phyloP scores from a whole-genome alignment of 30 jellyfish, hydroid and myxozoan species.

The Cassiopea andromeda region DNA sequence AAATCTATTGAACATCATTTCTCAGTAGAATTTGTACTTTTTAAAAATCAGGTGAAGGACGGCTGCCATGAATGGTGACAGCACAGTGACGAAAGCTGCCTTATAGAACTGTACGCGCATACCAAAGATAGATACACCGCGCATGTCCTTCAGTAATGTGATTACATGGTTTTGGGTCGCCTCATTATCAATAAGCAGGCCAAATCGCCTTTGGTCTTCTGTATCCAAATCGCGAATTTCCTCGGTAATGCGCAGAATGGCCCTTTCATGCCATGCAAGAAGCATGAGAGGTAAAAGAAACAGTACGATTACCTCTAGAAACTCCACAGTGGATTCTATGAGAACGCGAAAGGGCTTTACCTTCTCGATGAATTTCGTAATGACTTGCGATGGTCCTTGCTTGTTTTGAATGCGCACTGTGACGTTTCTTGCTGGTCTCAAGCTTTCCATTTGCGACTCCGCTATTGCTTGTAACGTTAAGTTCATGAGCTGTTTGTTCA shows the following conservation, averaged over 20 bases:
- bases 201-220: conserved; percentile 54
- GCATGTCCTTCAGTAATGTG: conserved; percentile 26
- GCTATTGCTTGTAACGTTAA: conserved; percentile 13
- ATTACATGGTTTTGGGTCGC: conserved; percentile 16
- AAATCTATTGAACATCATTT: no score
- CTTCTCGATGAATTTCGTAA: neutral
- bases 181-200: conserved; percentile 36
- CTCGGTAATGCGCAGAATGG: conserved; percentile 48
- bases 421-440: conserved; percentile 2
- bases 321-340: conserved; percentile 14
- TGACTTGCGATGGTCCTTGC: conserved; percentile 6
- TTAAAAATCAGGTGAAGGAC: conserved; percentile 47
- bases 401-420: neutral
- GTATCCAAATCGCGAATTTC: conserved; percentile 53
- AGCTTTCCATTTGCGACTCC: conserved; percentile 2
- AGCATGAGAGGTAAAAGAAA: conserved; percentile 53
- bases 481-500: conserved; percentile 14
- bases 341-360: conserved; percentile 19
- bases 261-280: conserved; percentile 74
- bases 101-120: conserved; percentile 63
- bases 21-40: conserved; percentile 8
- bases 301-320: conserved; percentile 28
- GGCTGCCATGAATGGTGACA: conserved; percentile 57
- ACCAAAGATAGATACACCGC: conserved; percentile 67
- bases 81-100: conserved; percentile 49